Conservation (phyloP, 2,888 invertebrate genomes). For the Panorpa germanica region DNA sequence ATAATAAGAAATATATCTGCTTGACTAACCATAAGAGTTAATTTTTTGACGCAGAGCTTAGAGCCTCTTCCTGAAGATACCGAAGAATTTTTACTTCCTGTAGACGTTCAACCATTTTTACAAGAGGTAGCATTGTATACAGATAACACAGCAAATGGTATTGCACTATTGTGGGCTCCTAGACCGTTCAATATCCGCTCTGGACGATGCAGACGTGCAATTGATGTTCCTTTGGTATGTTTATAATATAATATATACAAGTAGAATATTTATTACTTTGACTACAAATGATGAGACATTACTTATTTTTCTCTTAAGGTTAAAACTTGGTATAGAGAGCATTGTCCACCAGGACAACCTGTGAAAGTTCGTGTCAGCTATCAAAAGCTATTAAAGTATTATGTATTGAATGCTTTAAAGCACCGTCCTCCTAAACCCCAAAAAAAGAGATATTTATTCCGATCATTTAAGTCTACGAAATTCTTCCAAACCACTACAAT, state of each 20-base stretch:
- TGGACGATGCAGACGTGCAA: conserved; percentile 79
- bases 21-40: conserved; percentile 4
- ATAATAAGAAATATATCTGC: conserved; percentile 5
- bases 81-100: conserved; percentile 83
- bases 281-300: too few relatives aligned
- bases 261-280: too few relatives aligned
- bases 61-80: conserved; percentile 87
- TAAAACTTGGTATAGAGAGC: conserved; percentile 93
- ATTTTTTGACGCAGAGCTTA: conserved; percentile 30
- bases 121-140: conserved; percentile 92
- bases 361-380: conserved; percentile 99
- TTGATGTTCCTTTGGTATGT: conserved; percentile 92
- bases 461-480: conserved; percentile 98
- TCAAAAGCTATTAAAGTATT: conserved; percentile 96
- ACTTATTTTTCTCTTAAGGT: too few relatives aligned
- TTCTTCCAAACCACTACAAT: conserved; percentile 99
- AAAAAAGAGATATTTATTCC: conserved; percentile 93
- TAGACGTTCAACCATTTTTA: conserved; percentile 79
- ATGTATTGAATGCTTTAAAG: conserved; percentile 92
- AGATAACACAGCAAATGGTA: conserved; percentile 97
- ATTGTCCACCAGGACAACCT: conserved; percentile 88
- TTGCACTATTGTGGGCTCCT: conserved; percentile 92
- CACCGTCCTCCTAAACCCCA: conserved; percentile 97
- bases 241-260: too few relatives aligned
- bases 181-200: conserved; percentile 95